Evolutionary conservation across 2,797 vertebrate species (phyloP), one percentile per base, ranked within the genome.

Genomic region (Alauda arvensis): DNA sequence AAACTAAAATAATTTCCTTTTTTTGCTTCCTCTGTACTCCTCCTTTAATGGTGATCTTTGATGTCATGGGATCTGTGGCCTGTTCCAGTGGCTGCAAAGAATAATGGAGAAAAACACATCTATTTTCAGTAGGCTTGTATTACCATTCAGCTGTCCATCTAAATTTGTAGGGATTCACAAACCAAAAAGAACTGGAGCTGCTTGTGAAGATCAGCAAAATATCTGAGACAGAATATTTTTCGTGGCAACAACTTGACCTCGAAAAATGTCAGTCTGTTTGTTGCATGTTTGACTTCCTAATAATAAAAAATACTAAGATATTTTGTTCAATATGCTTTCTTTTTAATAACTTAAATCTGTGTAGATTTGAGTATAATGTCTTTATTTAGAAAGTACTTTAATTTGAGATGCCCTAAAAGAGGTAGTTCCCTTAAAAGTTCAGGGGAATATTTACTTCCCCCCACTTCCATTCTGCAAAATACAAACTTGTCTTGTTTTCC

Each of bases 61-160:
- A 18, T 45, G 8, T 24, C 4, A 3, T 31, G 61, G 42, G 24
- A 56, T 80, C 74, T 74, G 43, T 67, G 34, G 25, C 29, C 18
- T 13, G 26, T 87, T 80, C 33, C n/a, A 85, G 3, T 48, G 31
- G 45, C 26, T 69, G 60, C 37, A 78, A 77, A 91, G 89, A 77
- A 55, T 37, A 87, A 83, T 62, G 5, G 6, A 49, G 77, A 59
- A 79, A 82, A 91, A 33, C 57, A 83, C 4, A 0, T 61, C 84
- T 88, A 42, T 95, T 93, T 91, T 92, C 34, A 60, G 60, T 55
- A 59, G 69, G 56, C 60, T 88, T 72, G 12, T 77, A 13, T 92
- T 88, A 75, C 59, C 16, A 4, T 80, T 91, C 92, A 92, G 88
- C 94, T 95, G 92, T 88, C 74, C 45, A 37, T 76, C 85, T 93